These are phyloP conservation scores for Chrysochloris asiatica DNA, from an alignment of 2,113 vertebrate species.

Conservation along the genomic window DNA sequence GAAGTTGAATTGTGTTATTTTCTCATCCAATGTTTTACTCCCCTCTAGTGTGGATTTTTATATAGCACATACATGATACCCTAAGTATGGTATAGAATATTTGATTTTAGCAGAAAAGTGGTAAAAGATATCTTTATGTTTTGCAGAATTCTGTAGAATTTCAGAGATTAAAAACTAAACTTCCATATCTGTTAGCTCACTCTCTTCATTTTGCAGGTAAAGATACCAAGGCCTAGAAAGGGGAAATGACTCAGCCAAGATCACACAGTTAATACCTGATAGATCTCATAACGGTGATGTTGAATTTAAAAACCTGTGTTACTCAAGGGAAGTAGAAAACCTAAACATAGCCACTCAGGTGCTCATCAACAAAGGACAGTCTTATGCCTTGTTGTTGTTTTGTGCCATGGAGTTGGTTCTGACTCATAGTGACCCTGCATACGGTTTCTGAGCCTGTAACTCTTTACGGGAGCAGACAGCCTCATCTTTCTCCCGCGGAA, in stretches of 20 bases:
- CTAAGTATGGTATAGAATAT: not conserved
- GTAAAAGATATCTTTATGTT: not conserved
- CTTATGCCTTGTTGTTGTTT: too few species aligned
- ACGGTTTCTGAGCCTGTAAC: too few species aligned
- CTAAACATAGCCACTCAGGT: not conserved
- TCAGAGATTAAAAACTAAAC: not conserved
- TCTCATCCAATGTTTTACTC: constrained; percentile 81
- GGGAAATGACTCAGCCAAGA: constrained; percentile 21
- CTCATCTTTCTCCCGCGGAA: too few species aligned
- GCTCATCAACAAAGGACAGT: not conserved
- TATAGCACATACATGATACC: constrained; percentile 8
- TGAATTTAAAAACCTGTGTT: not conserved
- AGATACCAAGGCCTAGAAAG: constrained; percentile 18
- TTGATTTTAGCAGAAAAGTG: not conserved
- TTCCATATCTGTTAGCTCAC: not conserved
- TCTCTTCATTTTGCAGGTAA: constrained; percentile 2
- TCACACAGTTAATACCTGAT: not conserved
- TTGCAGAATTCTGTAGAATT: not conserved
- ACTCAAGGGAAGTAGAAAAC: not conserved
- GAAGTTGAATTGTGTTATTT: constrained; percentile 11
- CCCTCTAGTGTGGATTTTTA: constrained; percentile 84
- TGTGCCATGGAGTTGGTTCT: too few species aligned
- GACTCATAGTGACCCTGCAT: too few species aligned
- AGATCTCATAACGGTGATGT: not conserved
- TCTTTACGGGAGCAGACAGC: too few species aligned